Conservation (phyloP, 2,797 vertebrate genomes). For the Coendou prehensilis region DNA sequence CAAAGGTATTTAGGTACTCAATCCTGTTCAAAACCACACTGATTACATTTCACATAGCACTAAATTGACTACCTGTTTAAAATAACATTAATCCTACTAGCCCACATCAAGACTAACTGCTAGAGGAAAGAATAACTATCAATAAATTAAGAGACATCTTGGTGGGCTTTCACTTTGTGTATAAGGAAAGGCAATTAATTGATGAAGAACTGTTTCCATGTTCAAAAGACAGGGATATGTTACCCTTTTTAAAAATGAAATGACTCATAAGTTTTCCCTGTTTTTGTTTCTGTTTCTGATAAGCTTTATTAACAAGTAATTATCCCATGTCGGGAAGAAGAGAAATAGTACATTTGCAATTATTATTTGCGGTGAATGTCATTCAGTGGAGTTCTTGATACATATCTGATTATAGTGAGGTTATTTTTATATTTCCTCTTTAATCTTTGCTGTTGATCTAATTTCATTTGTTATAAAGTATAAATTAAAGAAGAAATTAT, state of each 20-base stretch:
- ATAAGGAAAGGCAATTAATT: background rate
- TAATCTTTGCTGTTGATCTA: conserved; percentile 23
- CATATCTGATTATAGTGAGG: conserved; percentile 22
- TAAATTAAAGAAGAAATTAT: conserved; percentile 37
- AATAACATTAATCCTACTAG: conserved; percentile 17
- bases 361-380: conserved; percentile 55
- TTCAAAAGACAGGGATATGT: conserved; percentile 48
- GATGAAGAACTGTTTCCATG: conserved; percentile 20
- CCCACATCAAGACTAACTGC: conserved; percentile 38
- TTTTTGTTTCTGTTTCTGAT: conserved; percentile 36
- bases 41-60: background rate
- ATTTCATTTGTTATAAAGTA: conserved; percentile 54
- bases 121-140: conserved; percentile 15
- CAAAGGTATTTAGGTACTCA: conserved; percentile 1
- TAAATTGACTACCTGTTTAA: conserved; percentile 36
- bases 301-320: conserved; percentile 50
- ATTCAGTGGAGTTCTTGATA: conserved; percentile 53
- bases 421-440: conserved; percentile 66
- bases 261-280: conserved; percentile 30
- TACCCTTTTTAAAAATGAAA: conserved; percentile 49
- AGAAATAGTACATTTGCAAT: conserved; percentile 34
- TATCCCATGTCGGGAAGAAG: background rate
- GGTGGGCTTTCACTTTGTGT: conserved; percentile 41
- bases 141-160: conserved; percentile 53
- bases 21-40: conserved; percentile 38